Percentiles rank a stretch among this genome's conserved stretches.
Evolutionary conservation across 2,888 invertebrate species (phyloP).

Genomic region (Drosophila testacea): DNA sequence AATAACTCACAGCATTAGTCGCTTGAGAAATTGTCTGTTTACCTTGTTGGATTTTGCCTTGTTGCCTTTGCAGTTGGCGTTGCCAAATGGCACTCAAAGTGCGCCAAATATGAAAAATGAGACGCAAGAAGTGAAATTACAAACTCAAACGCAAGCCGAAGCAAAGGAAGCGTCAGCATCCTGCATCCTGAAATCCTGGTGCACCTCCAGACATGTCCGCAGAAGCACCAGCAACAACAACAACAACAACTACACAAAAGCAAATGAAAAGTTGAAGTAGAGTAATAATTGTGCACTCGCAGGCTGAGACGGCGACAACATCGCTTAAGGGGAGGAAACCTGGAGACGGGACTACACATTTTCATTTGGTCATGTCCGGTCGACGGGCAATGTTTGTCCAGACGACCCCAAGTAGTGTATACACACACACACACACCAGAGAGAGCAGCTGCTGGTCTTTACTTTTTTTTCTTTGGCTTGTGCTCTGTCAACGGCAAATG

Average conservation of each 20-base stretch:
- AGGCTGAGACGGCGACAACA: constrained; percentile 55
- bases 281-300: constrained; percentile 70
- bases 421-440: constrained; percentile 33
- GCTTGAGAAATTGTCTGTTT: constrained; percentile 82
- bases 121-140: constrained; percentile 75
- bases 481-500: constrained; percentile 77
- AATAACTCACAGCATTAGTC: constrained; percentile 80
- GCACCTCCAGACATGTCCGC: constrained; percentile 71
- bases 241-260: constrained; percentile 32
- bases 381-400: constrained; percentile 81
- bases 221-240: neutral
- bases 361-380: constrained; percentile 82
- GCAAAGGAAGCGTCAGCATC: constrained; percentile 17
- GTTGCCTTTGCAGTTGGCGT: constrained; percentile 40
- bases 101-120: constrained; percentile 77
- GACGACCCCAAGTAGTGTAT: constrained; percentile 82
- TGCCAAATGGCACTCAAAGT: constrained; percentile 78
- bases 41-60: constrained; percentile 68
- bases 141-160: constrained; percentile 45
- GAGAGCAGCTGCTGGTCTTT: constrained; percentile 28
- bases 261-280: constrained; percentile 71
- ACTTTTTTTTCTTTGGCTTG: constrained; percentile 49
- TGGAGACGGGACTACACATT: constrained; percentile 63
- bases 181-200: constrained; percentile 66
- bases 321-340: constrained; percentile 45